Evolutionary conservation across 2,113 vertebrate species (phyloP).

Genomic region (Nyctibius bracteatus): DNA sequence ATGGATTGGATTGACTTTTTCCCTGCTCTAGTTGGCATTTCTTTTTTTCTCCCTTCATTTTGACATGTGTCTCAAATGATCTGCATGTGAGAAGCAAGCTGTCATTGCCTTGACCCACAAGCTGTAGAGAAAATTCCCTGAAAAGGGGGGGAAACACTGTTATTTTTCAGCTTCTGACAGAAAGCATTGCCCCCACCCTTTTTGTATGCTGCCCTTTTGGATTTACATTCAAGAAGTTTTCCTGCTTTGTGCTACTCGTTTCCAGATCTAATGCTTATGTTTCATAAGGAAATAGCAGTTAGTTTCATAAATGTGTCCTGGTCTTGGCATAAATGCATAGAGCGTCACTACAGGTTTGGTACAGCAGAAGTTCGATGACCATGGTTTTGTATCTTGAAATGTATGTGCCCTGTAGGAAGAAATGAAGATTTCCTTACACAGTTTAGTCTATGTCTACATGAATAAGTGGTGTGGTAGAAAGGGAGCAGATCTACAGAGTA

Average conservation of each 20-base stretch:
- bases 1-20: neutral
- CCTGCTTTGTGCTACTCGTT: neutral
- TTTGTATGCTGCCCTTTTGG: neutral
- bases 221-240: neutral
- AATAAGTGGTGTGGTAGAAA: neutral
- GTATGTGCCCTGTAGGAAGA: neutral
- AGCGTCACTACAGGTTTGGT: neutral
- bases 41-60: neutral
- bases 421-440: neutral
- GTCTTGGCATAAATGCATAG: neutral
- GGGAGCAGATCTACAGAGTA: neutral
- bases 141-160: neutral
- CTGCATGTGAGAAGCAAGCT: neutral
- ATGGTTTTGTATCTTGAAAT: neutral
- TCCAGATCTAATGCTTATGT: neutral
- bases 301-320: neutral
- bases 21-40: neutral
- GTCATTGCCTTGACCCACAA: neutral
- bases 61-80: neutral
- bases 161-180: neutral
- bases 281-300: neutral
- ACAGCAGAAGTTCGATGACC: neutral
- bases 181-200: neutral
- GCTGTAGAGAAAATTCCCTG: neutral
- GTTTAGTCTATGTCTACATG: rapidly evolving